These are phyloP conservation scores for Luperina testacea DNA, from an alignment of 2,888 invertebrate species.

Conservation along the genomic window DNA sequence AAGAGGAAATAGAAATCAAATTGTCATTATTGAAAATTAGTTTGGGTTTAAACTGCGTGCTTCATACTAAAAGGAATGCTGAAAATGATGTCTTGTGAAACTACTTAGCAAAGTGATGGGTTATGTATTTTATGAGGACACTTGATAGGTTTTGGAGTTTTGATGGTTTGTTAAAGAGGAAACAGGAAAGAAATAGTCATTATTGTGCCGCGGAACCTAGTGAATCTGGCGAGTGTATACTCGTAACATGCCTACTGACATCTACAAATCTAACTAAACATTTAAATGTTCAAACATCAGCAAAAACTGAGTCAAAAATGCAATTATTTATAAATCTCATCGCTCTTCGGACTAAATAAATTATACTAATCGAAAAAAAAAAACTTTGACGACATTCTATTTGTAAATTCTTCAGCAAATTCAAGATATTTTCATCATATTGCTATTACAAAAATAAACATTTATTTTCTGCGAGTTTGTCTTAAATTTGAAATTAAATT, in stretches of 20 bases:
- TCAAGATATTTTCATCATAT: slow-evolving; percentile 23
- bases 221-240: too few species aligned
- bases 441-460: slow-evolving; percentile 21
- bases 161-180: too few species aligned
- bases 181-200: too few species aligned
- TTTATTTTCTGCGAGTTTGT: slow-evolving; percentile 9
- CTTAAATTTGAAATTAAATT: slow-evolving; percentile 32
- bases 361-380: slow-evolving; percentile 9
- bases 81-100: too few species aligned
- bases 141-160: neutral
- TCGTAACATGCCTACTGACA: neutral
- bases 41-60: neutral
- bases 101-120: neutral
- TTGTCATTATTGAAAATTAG: neutral
- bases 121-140: neutral
- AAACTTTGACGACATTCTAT: slow-evolving; percentile 37
- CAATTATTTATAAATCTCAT: slow-evolving; percentile 21
- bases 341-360: slow-evolving; percentile 14
- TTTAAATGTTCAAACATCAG: neutral
- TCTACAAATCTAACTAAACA: slow-evolving; percentile 1
- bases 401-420: slow-evolving; percentile 28
- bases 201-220: too few species aligned
- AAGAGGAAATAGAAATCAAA: slow-evolving; percentile 17
- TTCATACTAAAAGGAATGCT: neutral
- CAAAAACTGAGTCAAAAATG: slow-evolving; percentile 10